phyloP scores from a whole-genome alignment of 2,888 invertebrate genomes.

The Agrypnus murinus region DNA sequence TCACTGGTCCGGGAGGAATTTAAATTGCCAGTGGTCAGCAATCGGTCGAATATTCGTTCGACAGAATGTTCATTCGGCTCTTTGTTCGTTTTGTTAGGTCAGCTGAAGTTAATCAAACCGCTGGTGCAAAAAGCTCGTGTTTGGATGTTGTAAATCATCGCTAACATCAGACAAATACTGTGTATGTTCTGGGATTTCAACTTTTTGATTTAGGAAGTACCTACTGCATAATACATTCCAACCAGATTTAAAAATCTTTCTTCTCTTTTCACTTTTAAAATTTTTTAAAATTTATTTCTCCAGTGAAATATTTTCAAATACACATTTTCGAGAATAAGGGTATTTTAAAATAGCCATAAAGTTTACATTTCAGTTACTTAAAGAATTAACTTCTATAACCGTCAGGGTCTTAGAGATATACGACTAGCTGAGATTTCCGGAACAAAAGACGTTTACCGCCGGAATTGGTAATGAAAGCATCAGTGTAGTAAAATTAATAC shows the following conservation, averaged over 20 bases:
- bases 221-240: constrained; percentile 8
- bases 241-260: constrained; percentile 11
- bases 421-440: neutral
- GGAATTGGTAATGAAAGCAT: constrained; percentile 24
- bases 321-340: no score
- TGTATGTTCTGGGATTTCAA: constrained; percentile 43
- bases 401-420: no score
- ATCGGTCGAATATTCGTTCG: constrained; percentile 61
- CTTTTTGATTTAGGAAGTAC: constrained; percentile 39
- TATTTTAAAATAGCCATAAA: no score
- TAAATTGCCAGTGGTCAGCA: constrained; percentile 67
- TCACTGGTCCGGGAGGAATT: constrained; percentile 64
- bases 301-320: no score
- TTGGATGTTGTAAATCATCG: constrained; percentile 60
- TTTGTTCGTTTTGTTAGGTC: constrained; percentile 66
- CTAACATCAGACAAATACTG: constrained; percentile 40
- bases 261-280: neutral
- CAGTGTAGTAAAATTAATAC: constrained; percentile 29
- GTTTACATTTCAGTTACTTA: no score
- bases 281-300: no score
- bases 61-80: constrained; percentile 58
- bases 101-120: constrained; percentile 66
- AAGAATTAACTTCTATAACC: no score
- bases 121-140: constrained; percentile 60
- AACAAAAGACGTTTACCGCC: constrained; percentile 26